Evolutionary conservation across 2,113 vertebrate genomes (phyloP).

Genomic region (Bambusicola thoracicus): DNA sequence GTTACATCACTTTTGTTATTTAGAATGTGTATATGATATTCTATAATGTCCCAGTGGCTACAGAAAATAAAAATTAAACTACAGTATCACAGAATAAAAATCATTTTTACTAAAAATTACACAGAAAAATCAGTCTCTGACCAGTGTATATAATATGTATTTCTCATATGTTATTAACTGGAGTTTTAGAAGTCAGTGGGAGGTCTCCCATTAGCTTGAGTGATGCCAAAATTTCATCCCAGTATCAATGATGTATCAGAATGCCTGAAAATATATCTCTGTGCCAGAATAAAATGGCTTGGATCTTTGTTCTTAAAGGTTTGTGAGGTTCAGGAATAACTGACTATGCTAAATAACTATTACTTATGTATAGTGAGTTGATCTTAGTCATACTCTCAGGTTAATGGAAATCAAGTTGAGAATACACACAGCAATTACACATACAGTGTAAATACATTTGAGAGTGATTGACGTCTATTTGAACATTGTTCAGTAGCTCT

Average conservation of each 20-base stretch:
- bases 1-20: neutral
- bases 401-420: neutral
- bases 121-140: neutral
- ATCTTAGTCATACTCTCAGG: slow-evolving; percentile 1
- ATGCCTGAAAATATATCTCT: slow-evolving; percentile 19
- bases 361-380: neutral
- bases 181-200: neutral
- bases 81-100: neutral
- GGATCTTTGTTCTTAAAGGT: slow-evolving; percentile 34
- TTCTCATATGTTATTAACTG: neutral
- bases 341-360: slow-evolving; percentile 42
- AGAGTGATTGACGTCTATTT: neutral
- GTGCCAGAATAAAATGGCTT: slow-evolving; percentile 16
- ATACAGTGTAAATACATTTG: neutral
- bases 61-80: neutral
- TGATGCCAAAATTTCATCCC: neutral
- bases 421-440: neutral
- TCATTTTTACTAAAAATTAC: neutral
- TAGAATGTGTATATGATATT: neutral
- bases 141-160: rapidly evolving
- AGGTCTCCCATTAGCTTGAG: neutral
- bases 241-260: neutral
- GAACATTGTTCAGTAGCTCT: neutral
- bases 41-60: neutral
- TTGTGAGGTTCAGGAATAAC: slow-evolving; percentile 26